Evolutionary conservation across 1,140 invertebrate species (phyloP).

Genomic region (Episyrphus balteatus): DNA sequence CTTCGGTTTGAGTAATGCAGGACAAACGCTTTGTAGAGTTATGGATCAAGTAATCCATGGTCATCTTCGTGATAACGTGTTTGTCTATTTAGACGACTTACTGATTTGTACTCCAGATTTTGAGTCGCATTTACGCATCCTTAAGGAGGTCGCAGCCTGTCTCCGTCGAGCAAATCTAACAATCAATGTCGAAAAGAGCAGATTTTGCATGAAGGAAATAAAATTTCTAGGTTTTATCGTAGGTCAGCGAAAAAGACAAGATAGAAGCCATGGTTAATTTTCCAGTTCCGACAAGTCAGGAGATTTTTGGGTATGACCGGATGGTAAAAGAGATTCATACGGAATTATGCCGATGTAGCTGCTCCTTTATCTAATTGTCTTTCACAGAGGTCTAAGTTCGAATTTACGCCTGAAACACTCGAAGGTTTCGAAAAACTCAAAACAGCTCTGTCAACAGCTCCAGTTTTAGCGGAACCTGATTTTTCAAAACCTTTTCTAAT

Average conservation of each 20-base stretch:
- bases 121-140: slow-evolving; percentile 30
- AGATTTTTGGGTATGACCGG: too few species aligned
- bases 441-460: too few species aligned
- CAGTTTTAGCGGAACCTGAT: too few species aligned
- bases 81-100: too few species aligned
- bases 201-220: too few species aligned
- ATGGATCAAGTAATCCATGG: slow-evolving; percentile 10
- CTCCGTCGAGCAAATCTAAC: slow-evolving; percentile 34
- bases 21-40: slow-evolving; percentile 7
- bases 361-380: too few species aligned
- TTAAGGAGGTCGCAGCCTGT: slow-evolving; percentile 26
- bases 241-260: slow-evolving; percentile 5
- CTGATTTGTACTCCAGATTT: too few species aligned
- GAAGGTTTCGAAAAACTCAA: slow-evolving; percentile 20
- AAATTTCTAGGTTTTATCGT: slow-evolving; percentile 6
- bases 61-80: slow-evolving; percentile 1
- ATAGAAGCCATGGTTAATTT: slow-evolving; percentile 9
- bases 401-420: slow-evolving; percentile 20
- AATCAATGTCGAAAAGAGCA: slow-evolving; percentile 37
- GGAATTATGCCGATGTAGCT: slow-evolving; percentile 3
- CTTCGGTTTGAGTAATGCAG: too few species aligned
- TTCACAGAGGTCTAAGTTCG: background rate
- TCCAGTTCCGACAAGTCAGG: too few species aligned
- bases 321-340: slow-evolving; percentile 1
- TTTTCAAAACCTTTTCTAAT: too few species aligned